phyloP scores from a whole-genome alignment of 2,888 invertebrate genomes.

The Stenichneumon culpator region DNA sequence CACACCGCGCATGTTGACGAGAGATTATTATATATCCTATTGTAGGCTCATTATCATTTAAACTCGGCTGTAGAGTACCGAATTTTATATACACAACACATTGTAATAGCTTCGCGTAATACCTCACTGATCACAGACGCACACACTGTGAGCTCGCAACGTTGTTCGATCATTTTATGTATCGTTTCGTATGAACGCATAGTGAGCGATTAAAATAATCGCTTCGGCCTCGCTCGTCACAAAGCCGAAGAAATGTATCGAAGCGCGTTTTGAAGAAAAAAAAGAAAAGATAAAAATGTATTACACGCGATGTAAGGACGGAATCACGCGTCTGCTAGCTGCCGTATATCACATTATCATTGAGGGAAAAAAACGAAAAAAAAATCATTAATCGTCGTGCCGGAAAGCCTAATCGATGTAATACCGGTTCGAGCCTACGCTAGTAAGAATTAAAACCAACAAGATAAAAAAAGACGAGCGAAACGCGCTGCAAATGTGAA shows the following conservation, averaged over 20 bases:
- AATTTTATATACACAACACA: conserved; percentile 73
- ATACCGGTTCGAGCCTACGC: conserved; percentile 59
- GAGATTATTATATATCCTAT: conserved; percentile 55
- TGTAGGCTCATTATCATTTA: conserved; percentile 72
- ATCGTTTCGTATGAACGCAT: conserved; percentile 15
- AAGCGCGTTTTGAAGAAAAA: conserved; percentile 4
- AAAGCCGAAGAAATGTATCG: conserved; percentile 11
- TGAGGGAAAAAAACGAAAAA: conserved; percentile 26
- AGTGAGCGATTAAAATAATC: conserved; percentile 22
- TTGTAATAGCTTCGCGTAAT: conserved; percentile 39
- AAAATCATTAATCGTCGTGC: conserved; percentile 52
- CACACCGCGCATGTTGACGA: conserved; percentile 75
- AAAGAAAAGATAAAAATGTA: conserved; percentile 11
- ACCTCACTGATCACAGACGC: conserved; percentile 43
- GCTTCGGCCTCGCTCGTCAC: conserved; percentile 8
- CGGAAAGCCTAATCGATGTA: conserved; percentile 64
- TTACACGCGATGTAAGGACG: conserved; percentile 28
- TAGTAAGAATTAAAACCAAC: conserved; percentile 42
- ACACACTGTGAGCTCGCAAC: conserved; percentile 43
- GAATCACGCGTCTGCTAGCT: conserved; percentile 49
- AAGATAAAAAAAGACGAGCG: conserved; percentile 13
- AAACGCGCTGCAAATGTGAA: conserved; percentile 51
- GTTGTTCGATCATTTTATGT: conserved; percentile 26
- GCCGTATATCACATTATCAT: conserved; percentile 42
- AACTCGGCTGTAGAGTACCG: conserved; percentile 73